Evolutionary conservation across 2,797 vertebrate species (phyloP), one percentile per base, ranked within the genome.

Genomic region (Glyptemys insculpta): DNA sequence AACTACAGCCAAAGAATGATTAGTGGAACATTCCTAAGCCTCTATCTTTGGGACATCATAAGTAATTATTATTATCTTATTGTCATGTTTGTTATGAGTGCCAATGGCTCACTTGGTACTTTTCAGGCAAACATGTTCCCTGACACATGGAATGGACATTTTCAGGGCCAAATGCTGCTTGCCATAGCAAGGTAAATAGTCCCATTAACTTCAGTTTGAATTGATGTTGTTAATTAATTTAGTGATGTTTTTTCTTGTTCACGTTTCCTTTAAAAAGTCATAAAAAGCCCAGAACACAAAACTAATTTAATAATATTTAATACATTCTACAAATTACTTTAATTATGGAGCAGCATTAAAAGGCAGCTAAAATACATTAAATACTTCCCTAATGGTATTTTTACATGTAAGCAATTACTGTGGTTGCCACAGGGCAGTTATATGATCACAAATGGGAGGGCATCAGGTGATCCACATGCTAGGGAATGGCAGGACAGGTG

Each of bases 271-370:
- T 96, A 89, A 96, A 91, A 96, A 96, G 85, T 88, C 81, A 86
- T 92, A 95, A 95, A 95, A 96, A 81, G 29, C 74, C 96, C 80
- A 93, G 88, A 94, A 95, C 59, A 86, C 74, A 93, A 91, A 92
- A 7, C 0, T 82, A 83, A 68, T 82, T 56, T 85, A 95, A 94
- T 92, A 94, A 83, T 94, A 91, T 91, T 96, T 94, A 95, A 92
- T 91, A 89, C 68, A 82, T 49, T 41, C 57, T 91, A 95, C 95
- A 96, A 97, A 97, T 97, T 96, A 96, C 86, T 94, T 96, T 96
- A 94, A 97, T 97, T 96, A 96, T 93, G 84, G 56, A 86, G 44
- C 52, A 92, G 49, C 47, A 95, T 92, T 96, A 95, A 93, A 91
- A 96, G 44, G 41, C 93, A 65, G 79, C 87, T 96, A 93, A 97